Evolutionary conservation across 2,113 vertebrate species (phyloP), one percentile per base, ranked within the genome.

Genomic region (Calidris pygmaea): DNA sequence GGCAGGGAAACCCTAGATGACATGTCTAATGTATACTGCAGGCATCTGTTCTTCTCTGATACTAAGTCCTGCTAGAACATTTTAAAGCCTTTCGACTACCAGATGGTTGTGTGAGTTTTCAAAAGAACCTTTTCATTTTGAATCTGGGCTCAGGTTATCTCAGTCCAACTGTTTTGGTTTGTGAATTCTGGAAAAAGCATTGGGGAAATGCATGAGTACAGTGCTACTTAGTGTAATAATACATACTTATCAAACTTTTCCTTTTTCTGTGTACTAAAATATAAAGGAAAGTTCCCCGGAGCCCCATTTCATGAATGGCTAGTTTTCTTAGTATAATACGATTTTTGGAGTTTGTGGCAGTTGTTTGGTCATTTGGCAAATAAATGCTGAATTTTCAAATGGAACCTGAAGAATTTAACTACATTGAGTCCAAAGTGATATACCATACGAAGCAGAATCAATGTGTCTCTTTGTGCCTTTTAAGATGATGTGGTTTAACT

Each of bases 11-110:
- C 23, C 5, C 23, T 72, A 68, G 43, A 22, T 84, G 72, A 73
- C 55, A 37, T 52, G 27, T 60, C 29, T 90, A 55, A 52, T 48
- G 8, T 84, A 63, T 87, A 56, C 56, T 47, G 30, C 21, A 85
- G 47, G 58, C 82, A 53, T 89, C 80, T 90, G 62, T 85, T 91
- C 52, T 70, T 83, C 37, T 82, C 22, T 71, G 41, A 62, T 84
- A 48, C 47, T 14, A 39, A 41, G 55, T 71, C 41, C 83, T 89
- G 18, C 11, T 85, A 85, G 39, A 89, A 92, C 14, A 37, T 77
- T 95, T 89, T 84, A 77, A 92, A 95, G 30, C 13, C 34, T 78
- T 94, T 87, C 27, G 50, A 18, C n/a, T 95, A 65, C 26, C 72
- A 89, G 43, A 53, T 82, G 35, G 39, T 47, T 72, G 12, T 52